Evolutionary conservation across 2,113 vertebrate genomes (phyloP), one percentile per base, ranked within the genome.

Genomic region (Prochilodus magdalenae): DNA sequence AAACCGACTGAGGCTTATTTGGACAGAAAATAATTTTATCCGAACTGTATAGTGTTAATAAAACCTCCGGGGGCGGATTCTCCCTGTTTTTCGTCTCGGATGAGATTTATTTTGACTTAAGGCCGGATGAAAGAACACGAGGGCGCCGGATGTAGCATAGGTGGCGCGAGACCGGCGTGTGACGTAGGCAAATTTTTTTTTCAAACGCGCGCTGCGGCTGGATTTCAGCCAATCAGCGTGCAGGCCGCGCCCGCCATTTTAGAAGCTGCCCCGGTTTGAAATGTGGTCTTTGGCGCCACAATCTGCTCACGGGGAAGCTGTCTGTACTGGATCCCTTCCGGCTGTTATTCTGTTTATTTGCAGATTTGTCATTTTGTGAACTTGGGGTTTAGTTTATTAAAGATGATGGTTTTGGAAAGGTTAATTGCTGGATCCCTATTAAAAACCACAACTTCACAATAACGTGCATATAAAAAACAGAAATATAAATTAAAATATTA

Each of bases 161-260:
- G 86, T 73, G 86, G 88, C 33, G 73, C 51, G 78, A 53, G 84
- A 8, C 27, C 49, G 53, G 16, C 84, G 74, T 36, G 75, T 94
- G 92, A 93, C 92, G 91, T 90, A 75, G 5, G 5, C 10, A 2
- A 1, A 11, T n/a, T n/a, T n/a, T n/a, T 69, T 81, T 89, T 89
- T 53, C 72, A 93, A 92, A 89, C 18, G 36, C 14, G 80, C 79
- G 77, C 53, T 78, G 70, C 13, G 20, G 4, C 16, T 81, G 82
- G 84, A 33, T 20, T 1, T 15, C 67, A 85, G 83, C 93, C 92
- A 93, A 91, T 87, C 47, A 79, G 75, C 1, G 15, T 5, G 0
- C 7, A 53, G 78, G 44, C 4, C 87, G 87, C 89, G 88, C 89
- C 88, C 89, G 85, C 80, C 15, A 0, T 55, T n/a, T 11, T 5